phyloP scores from a whole-genome alignment of 35 echinoderm and acorn worm species.

The Eucidaris tribuloides region DNA sequence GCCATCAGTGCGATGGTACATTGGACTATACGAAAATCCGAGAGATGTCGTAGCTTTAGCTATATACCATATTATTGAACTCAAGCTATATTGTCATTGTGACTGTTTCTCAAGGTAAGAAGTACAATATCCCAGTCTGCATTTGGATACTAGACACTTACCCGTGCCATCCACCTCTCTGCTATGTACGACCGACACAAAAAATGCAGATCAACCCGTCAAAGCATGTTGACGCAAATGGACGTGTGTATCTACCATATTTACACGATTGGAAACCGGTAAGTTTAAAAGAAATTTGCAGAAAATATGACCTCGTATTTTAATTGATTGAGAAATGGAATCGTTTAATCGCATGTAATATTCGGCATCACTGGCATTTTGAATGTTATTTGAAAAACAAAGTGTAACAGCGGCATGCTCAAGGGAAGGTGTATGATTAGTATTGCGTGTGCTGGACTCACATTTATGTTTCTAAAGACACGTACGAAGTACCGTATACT shows the following conservation, averaged over 20 bases:
- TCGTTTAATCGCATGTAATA: not conserved
- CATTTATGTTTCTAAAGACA: not conserved
- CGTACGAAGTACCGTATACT: too few relatives aligned
- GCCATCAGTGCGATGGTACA: too few relatives aligned
- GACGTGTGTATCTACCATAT: slow-evolving; percentile 85
- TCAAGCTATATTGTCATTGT: not conserved
- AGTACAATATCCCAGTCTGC: slow-evolving; percentile 92
- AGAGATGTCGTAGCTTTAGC: too few relatives aligned
- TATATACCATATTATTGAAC: not conserved
- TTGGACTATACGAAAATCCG: too few relatives aligned
- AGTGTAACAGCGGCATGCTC: not conserved
- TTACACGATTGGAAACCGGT: slow-evolving; percentile 98
- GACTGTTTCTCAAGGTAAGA: slow-evolving; percentile 44
- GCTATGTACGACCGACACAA: slow-evolving; percentile 78
- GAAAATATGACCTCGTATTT: too few relatives aligned
- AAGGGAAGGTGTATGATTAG: not conserved
- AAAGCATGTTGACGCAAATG: slow-evolving; percentile 83
- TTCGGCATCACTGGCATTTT: not conserved
- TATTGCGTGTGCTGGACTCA: not conserved
- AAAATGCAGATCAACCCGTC: slow-evolving; percentile 92
- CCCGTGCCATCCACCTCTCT: slow-evolving; percentile 86
- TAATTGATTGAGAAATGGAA: too few relatives aligned
- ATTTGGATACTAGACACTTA: slow-evolving; percentile 91
- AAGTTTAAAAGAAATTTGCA: slow-evolving; percentile 12
- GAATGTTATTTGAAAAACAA: not conserved